Evolutionary conservation across 1,140 invertebrate species (phyloP).

Genomic region (Drosophila nannoptera): DNA sequence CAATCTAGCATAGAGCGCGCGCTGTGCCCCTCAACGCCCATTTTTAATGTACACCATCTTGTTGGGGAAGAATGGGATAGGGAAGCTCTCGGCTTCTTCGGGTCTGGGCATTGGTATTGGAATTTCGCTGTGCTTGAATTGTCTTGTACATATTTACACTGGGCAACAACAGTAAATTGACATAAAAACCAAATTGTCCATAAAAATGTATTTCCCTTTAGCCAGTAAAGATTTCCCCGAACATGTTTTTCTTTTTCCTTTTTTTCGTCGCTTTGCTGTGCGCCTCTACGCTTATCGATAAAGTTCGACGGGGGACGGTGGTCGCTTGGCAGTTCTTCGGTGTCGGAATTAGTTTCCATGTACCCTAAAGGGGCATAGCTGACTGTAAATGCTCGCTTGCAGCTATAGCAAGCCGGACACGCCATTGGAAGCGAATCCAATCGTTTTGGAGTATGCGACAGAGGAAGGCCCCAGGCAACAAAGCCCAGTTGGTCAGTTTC

Average conservation of each 20-base stretch:
- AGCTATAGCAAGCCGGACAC: too few species aligned
- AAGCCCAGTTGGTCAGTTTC: conserved; percentile 40
- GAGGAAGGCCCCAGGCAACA: conserved; percentile 27
- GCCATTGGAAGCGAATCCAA: too few species aligned
- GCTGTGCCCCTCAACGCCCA: conserved; percentile 67
- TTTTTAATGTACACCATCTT: conserved; percentile 67
- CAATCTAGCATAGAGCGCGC: conserved; percentile 56
- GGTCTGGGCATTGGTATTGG: conserved; percentile 35
- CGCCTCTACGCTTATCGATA: conserved; percentile 68
- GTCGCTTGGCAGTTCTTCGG: conserved; percentile 48
- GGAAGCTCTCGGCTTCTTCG: background rate
- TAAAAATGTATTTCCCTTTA: conserved; percentile 77
- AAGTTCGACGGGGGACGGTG: conserved; percentile 54
- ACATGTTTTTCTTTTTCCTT: conserved; percentile 31
- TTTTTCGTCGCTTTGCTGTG: conserved; percentile 7
- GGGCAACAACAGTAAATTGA: conserved; percentile 76
- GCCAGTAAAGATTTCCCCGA: conserved; percentile 57
- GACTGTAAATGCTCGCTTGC: background rate
- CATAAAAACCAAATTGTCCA: conserved; percentile 78
- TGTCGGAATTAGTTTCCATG: conserved; percentile 67
- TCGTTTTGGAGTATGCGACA: background rate
- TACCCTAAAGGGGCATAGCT: background rate
- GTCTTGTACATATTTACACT: conserved; percentile 70
- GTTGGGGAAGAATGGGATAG: background rate
- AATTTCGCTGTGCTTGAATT: conserved; percentile 62